These are phyloP conservation scores for Synanthedon myopaeformis DNA, from an alignment of 2,888 invertebrate genomes.

Conservation along the genomic window DNA sequence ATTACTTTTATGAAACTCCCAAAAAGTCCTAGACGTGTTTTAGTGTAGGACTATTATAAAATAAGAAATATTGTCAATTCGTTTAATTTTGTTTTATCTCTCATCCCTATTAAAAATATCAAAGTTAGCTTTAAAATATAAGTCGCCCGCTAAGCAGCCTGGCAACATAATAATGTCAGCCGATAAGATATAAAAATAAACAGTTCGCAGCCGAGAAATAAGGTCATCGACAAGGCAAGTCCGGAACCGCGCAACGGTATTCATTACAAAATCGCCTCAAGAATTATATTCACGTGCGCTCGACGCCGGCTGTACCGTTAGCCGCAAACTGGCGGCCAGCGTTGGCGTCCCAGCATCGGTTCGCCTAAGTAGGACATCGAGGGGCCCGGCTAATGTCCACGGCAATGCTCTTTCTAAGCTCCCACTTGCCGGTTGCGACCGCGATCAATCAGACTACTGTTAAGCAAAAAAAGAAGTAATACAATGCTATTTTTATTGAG, in stretches of 20 bases:
- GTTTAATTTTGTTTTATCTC: too few relatives aligned
- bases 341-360: constrained; percentile 30
- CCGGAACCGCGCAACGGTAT: constrained; percentile 67
- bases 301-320: constrained; percentile 50
- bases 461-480: background rate
- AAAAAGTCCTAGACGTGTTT: too few relatives aligned
- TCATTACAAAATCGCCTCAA: constrained; percentile 68
- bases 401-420: constrained; percentile 5
- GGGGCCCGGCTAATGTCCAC: constrained; percentile 12
- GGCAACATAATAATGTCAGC: constrained; percentile 29
- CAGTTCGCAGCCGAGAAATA: constrained; percentile 57
- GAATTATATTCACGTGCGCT: constrained; percentile 69
- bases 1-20: too few relatives aligned
- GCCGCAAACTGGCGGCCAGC: constrained; percentile 19
- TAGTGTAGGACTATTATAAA: too few relatives aligned
- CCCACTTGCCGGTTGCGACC: background rate
- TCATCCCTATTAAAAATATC: background rate
- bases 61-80: background rate
- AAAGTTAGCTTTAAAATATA: constrained; percentile 3
- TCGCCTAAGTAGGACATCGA: constrained; percentile 45
- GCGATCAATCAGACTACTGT: background rate
- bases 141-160: constrained; percentile 16
- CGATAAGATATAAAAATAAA: constrained; percentile 61
- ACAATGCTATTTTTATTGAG: background rate
- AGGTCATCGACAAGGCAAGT: constrained; percentile 60